phyloP scores from a whole-genome alignment of 2,888 invertebrate genomes.

The Drosophila neoperkinsi region DNA sequence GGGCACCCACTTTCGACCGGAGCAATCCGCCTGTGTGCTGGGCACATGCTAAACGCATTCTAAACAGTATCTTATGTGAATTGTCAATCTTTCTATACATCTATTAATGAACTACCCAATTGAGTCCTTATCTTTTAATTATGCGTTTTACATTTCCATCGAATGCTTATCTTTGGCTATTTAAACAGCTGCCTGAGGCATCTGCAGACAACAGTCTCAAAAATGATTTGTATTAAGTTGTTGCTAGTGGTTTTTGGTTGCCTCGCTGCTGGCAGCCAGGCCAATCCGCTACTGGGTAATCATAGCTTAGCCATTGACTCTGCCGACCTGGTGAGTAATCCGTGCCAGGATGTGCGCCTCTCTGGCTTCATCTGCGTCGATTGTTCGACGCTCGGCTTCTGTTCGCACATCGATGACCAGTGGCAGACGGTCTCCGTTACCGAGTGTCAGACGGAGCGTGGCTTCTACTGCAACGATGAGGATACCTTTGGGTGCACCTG shows the following conservation, averaged over 20 bases:
- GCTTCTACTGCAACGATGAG: slow-evolving; percentile 75
- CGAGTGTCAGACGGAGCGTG: slow-evolving; percentile 57
- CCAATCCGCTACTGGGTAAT: slow-evolving; percentile 3
- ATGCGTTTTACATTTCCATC: slow-evolving; percentile 28
- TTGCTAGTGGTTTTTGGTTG: slow-evolving; percentile 21
- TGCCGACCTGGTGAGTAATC: slow-evolving; percentile 56
- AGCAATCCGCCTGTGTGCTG: slow-evolving; percentile 73
- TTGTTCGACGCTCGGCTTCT: slow-evolving; percentile 71
- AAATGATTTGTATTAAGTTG: slow-evolving; percentile 45
- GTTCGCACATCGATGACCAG: slow-evolving; percentile 49
- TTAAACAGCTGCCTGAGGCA: slow-evolving; percentile 27
- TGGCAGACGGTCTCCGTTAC: slow-evolving; percentile 68
- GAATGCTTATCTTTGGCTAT: slow-evolving; percentile 40
- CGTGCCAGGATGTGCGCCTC: slow-evolving; percentile 66
- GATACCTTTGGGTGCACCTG: slow-evolving; percentile 64
- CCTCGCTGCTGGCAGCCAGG: slow-evolving; percentile 8
- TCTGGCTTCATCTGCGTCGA: slow-evolving; percentile 74
- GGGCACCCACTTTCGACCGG: slow-evolving; percentile 78
- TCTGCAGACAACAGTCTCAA: slow-evolving; percentile 38
- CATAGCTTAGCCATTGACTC: slow-evolving; percentile 34
- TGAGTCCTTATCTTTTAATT: slow-evolving; percentile 53
- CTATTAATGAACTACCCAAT: slow-evolving; percentile 22
- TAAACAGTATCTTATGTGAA: slow-evolving; percentile 24
- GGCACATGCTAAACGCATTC: slow-evolving; percentile 67
- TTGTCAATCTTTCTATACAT: slow-evolving; percentile 14